phyloP scores from a whole-genome alignment of 2,888 invertebrate species.

The Aphelenchoides bicaudatus region DNA sequence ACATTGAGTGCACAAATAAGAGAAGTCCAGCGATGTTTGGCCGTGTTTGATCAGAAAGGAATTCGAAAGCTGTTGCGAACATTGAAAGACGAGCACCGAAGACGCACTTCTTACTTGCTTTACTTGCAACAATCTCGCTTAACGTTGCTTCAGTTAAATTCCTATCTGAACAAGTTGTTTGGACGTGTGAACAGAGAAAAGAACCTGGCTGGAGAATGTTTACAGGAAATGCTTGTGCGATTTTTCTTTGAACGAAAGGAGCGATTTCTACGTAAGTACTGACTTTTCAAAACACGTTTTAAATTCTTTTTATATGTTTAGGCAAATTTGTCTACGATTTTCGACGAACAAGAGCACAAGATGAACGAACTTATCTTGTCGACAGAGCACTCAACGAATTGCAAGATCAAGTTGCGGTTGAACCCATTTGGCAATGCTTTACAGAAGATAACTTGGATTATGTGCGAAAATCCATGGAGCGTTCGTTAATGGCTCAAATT shows the following conservation, averaged over 20 bases:
- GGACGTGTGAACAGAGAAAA: conserved; percentile 59
- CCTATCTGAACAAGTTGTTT: conserved; percentile 71
- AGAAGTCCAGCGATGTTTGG: conserved; percentile 77
- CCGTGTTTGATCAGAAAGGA: conserved; percentile 70
- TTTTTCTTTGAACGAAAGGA: conserved; percentile 67
- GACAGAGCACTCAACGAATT: conserved; percentile 72
- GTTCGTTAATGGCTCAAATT: conserved; percentile 79
- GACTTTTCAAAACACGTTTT: too few species aligned
- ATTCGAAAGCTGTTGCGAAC: conserved; percentile 74
- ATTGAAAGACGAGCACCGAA: conserved; percentile 74
- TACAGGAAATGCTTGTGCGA: conserved; percentile 51
- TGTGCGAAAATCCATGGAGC: conserved; percentile 79
- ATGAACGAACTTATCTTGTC: conserved; percentile 71
- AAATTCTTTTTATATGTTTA: conserved; percentile 75
- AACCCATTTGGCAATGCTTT: conserved; percentile 67
- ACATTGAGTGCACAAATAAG: conserved; percentile 75
- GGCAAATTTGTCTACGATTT: conserved; percentile 68
- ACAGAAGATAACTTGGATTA: conserved; percentile 68
- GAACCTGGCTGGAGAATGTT: conserved; percentile 46
- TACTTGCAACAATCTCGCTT: conserved; percentile 79
- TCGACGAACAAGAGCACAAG: conserved; percentile 26
- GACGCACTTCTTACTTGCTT: conserved; percentile 75
- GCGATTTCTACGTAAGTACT: conserved; percentile 72
- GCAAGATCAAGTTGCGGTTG: conserved; percentile 62
- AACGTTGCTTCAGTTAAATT: conserved; percentile 73